Conservation (phyloP, 92 coral and sea anemone genomes). For the Diadumene lineata region DNA sequence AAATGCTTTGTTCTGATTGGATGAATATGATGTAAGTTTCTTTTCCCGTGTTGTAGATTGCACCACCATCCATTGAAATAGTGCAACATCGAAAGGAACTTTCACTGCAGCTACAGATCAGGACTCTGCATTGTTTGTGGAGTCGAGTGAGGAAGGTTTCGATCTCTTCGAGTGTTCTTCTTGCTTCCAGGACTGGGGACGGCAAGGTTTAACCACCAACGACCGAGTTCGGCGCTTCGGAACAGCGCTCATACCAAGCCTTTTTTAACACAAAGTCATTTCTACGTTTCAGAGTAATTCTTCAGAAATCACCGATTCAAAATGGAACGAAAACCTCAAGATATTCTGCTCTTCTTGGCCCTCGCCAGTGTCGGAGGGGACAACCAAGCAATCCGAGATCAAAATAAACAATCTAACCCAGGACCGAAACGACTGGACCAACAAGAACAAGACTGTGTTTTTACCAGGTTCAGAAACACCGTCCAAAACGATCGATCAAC, state of each 20-base stretch:
- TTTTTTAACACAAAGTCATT: slow-evolving; percentile 10
- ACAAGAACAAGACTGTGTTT: slow-evolving; percentile 20
- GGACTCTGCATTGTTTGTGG: slow-evolving; percentile 13
- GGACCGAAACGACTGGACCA: slow-evolving; percentile 21
- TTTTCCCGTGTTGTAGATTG: slow-evolving; percentile 53
- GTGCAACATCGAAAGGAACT: slow-evolving; percentile 29
- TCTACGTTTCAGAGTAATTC: slow-evolving; percentile 31
- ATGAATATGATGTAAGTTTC: slow-evolving; percentile 49
- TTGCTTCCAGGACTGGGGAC: slow-evolving; percentile 1
- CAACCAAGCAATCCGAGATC: background rate
- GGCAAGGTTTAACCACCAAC: background rate
- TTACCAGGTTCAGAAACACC: background rate
- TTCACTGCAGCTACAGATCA: slow-evolving; percentile 18
- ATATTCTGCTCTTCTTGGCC: slow-evolving; percentile 25
- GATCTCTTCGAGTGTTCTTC: background rate
- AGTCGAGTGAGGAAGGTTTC: background rate
- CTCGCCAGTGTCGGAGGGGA: slow-evolving; percentile 16
- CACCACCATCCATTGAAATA: slow-evolving; percentile 83
- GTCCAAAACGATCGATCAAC: background rate
- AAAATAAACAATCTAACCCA: slow-evolving; percentile 1
- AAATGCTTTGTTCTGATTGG: slow-evolving; percentile 46
- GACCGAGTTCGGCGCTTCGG: slow-evolving; percentile 58
- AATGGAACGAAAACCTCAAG: slow-evolving; percentile 43
- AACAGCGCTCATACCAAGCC: slow-evolving; percentile 46
- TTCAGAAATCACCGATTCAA: background rate